Evolutionary conservation across 92 coral and sea anemone species (phyloP), one percentile per base, ranked within the genome.

Genomic region (Desmophyllum pertusum): DNA sequence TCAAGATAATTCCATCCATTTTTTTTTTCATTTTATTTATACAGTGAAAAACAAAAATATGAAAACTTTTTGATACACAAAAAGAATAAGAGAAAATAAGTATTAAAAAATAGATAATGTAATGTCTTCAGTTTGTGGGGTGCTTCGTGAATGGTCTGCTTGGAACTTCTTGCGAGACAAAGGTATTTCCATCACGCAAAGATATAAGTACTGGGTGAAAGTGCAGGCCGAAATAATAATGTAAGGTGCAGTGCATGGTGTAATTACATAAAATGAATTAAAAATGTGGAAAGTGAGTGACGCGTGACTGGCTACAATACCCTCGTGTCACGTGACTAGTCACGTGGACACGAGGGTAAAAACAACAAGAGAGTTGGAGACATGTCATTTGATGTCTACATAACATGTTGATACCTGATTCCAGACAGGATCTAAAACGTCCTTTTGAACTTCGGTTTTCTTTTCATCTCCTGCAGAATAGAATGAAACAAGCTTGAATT

Each of bases 381-480:
- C 10, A 66, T 18, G 73, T 67, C 55, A 13, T 50, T 6, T 6
- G 10, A 9, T 25, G 1, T 10, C 11, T 63, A 63, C 30, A 63
- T 4, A 37, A 51, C 37, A 19, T 61, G n/a, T 38, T 3, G 21
- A 19, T 52, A 82, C 86, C 86, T 82, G 86, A 63, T 82, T 92
- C 98, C 98, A 94, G 38, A 87, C 95, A 13, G 98, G 98, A 80
- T 94, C 90, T 41, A 94, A 87, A 42, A 84, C 78, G 75, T 94
- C 88, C 8, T 87, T 53, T 69, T 89, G 91, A 72, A 89, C 87
- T 35, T 92, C 87, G 0, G 95, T 94, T 82, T 94, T 94, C 62
- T 85, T 87, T 84, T 92, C 92, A 76, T 90, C 88, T 21, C 98
- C 98, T 94, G 55, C 1, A 25, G 43, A n/a, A 29, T 0, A 19